Percentiles rank a stretch among this genome's conserved stretches.
phyloP scores from a whole-genome alignment of 2,888 invertebrate species.

The Diachrysia chrysitis region DNA sequence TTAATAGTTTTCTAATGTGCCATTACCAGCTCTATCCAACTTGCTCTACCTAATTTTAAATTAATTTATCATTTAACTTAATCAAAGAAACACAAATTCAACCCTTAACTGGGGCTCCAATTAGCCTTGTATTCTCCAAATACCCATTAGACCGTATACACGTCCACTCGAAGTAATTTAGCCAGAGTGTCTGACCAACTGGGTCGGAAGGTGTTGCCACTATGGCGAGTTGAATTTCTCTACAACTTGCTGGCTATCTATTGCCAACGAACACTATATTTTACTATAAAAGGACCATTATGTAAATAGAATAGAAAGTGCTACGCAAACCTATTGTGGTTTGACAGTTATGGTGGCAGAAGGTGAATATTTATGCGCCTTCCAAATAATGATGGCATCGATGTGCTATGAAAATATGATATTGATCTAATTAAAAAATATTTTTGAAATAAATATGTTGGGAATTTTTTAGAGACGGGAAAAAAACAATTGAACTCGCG shows the following conservation, averaged over 20 bases:
- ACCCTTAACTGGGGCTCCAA: background rate
- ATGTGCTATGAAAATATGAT: background rate
- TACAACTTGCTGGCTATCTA: conserved; percentile 29
- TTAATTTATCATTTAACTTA: background rate
- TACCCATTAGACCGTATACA: conserved; percentile 1
- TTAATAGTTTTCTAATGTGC: too few species aligned
- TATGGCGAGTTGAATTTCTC: conserved; percentile 1
- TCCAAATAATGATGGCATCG: background rate
- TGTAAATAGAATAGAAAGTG: conserved; percentile 66
- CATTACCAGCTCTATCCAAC: background rate
- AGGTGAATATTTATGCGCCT: conserved; percentile 15
- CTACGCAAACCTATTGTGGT: conserved; percentile 53
- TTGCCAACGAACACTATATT: conserved; percentile 59
- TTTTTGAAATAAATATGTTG: too few species aligned
- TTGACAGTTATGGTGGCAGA: conserved; percentile 8
- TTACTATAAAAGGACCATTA: conserved; percentile 60
- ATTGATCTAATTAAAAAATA: background rate
- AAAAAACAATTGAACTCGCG: too few species aligned
- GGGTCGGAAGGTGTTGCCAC: background rate
- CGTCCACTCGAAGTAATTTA: background rate
- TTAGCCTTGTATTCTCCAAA: background rate
- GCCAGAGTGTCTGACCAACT: background rate
- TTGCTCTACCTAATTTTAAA: background rate
- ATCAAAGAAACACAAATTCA: conserved; percentile 4
- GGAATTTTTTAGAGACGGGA: too few species aligned